Base-by-base conservation (phyloP, 2,888 invertebrate species). In the Barypeithes pellucidus region DNA sequence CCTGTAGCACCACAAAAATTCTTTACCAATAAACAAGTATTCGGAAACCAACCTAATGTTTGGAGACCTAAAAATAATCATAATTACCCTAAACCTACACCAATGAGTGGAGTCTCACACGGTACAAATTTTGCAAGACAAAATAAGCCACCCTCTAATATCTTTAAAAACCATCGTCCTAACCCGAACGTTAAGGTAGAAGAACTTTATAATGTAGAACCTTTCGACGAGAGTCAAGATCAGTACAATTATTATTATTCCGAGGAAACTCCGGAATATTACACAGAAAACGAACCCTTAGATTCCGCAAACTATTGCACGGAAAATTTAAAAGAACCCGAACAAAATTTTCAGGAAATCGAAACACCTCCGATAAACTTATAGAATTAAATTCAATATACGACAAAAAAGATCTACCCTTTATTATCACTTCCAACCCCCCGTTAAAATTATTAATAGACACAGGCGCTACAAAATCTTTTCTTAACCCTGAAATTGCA, bases 361-460 rank as follows among this genome's bases (percentile, higher is more conserved):
- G 20, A 47, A 20, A 18, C 22, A 18, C 22, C 22, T 4, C 18
- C 20, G 12, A 47, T 12, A 22, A 33, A 36, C 11, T 12, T 9
- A 36, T 63, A 63, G 63, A 63, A 63, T 8, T 62, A 8, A 16
- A 62, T 24, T 41, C 39, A 43, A 63, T 24, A 4, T 39, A 63
- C 24, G 43, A 63, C 18, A 43, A 43, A 63, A 63, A 63, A 47
- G 16, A 57, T 24, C 14, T 63, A 63, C 22, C 45, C 9, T 63
- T 22, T 45, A 63, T 45, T 16, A n/a, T 8, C 12, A 63, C 47
- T 4, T n/a, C 41, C 11, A 45, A 45, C 16, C 39, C 39, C 1
- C 63, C 63, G 8, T 18, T 65, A 24, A 65, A 66, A 66, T 12
- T 66, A 18, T 12, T 66, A 47, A 20, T 54, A 16, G 66, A 66